Evolutionary conservation across 2,797 vertebrate genomes (phyloP).

Genomic region (Dromococcyx pavoninus): DNA sequence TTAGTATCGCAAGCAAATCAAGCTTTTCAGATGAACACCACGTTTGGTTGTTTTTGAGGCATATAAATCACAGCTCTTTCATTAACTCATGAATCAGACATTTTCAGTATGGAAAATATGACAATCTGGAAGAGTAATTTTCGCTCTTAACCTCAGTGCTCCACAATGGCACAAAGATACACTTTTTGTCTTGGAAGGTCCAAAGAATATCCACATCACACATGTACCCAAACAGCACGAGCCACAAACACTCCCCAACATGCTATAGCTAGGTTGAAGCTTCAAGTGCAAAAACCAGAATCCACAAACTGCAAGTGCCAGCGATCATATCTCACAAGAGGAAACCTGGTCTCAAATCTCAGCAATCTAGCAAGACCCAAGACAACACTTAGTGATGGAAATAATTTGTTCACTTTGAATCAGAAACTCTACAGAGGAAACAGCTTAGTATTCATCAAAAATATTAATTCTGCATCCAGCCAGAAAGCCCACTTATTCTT

Average conservation of each 20-base stretch:
- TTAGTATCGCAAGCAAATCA: not conserved
- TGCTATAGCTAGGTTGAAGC: not conserved
- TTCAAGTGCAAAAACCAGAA: not conserved
- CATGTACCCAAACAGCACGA: not conserved
- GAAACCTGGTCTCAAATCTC: conserved; percentile 1
- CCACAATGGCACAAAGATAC: not conserved
- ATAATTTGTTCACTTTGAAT: not conserved
- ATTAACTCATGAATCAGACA: not conserved
- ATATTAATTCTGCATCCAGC: not conserved
- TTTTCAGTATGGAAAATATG: accelerated
- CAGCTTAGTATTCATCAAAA: not conserved
- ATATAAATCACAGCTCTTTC: not conserved
- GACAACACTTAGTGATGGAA: not conserved
- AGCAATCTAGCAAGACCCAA: not conserved
- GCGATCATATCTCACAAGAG: not conserved
- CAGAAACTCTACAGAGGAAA: not conserved
- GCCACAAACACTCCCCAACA: not conserved
- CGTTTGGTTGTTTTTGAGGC: not conserved
- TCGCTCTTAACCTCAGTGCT: not conserved
- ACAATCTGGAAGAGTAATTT: not conserved
- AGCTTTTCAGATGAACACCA: not conserved
- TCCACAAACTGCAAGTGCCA: not conserved
- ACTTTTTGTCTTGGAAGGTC: not conserved
- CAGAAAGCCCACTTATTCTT: conserved; percentile 12
- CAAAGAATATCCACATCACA: not conserved